phyloP scores from a whole-genome alignment of 2,888 invertebrate genomes.

The Lepidocyrtoides sp. region DNA sequence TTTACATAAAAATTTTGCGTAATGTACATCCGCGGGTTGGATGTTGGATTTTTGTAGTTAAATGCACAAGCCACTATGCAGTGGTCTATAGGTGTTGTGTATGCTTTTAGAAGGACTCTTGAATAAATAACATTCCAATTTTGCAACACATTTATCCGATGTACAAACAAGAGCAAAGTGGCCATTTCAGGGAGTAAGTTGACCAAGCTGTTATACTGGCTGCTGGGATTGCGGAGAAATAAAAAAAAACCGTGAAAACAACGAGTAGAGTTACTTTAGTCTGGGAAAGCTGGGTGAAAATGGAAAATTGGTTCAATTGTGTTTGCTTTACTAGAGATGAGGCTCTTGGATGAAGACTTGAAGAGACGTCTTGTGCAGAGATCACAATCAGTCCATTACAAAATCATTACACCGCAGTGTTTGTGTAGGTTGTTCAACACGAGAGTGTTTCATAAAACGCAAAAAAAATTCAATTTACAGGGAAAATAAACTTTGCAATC shows the following conservation, averaged over 20 bases:
- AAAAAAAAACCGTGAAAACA: background rate
- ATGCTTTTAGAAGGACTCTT: no score
- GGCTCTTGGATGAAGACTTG: no score
- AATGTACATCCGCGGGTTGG: no score
- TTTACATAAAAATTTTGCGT: no score
- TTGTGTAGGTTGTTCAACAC: background rate
- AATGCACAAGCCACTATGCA: background rate
- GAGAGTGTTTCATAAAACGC: background rate
- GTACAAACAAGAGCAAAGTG: constrained; percentile 1
- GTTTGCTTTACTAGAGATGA: background rate
- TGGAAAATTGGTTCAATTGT: background rate
- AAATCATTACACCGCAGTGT: background rate
- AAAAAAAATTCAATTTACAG: background rate
- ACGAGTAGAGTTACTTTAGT: background rate
- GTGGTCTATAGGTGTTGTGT: no score
- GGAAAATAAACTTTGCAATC: background rate
- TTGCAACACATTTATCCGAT: background rate
- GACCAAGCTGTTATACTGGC: no score
- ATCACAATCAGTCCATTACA: constrained; percentile 1
- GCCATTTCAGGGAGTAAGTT: constrained; percentile 1
- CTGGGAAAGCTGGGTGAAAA: background rate
- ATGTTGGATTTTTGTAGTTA: no score
- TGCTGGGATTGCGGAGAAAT: background rate
- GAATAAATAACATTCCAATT: constrained; percentile 3
- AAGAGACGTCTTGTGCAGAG: no score